Conservation (phyloP, 2,888 invertebrate species). For the Epinotia bilunana region DNA sequence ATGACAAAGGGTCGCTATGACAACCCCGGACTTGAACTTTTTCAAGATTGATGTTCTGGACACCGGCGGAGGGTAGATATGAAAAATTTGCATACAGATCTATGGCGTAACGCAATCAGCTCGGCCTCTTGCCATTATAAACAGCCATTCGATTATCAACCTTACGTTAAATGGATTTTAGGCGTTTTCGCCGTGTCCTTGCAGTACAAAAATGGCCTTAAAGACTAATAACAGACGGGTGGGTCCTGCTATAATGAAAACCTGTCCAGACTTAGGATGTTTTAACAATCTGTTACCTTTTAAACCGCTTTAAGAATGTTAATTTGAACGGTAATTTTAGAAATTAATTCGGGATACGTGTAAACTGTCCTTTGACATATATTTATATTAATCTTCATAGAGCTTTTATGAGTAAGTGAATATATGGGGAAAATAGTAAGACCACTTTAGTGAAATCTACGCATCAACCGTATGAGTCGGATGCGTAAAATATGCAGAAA, state of each 20-base stretch:
- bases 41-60: conserved; percentile 53
- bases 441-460: neutral
- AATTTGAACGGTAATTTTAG: conserved; percentile 31
- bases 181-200: neutral
- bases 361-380: neutral
- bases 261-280: conserved; percentile 50
- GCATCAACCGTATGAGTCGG: neutral
- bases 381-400: neutral
- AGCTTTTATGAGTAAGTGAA: neutral
- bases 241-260: conserved; percentile 59
- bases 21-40: conserved; percentile 67
- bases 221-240: conserved; percentile 54
- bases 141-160: neutral
- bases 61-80: conserved; percentile 56
- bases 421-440: too few species aligned
- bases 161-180: neutral
- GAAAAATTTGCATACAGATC: conserved; percentile 76
- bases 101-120: conserved; percentile 42
- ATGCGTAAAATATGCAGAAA: neutral
- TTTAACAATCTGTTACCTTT: conserved; percentile 43
- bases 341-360: conserved; percentile 20
- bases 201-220: neutral
- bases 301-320: conserved; percentile 33
- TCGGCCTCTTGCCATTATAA: neutral
- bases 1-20: conserved; percentile 61